Conservation (phyloP, 92 coral and sea anemone genomes). For the Phenganax marumi region DNA sequence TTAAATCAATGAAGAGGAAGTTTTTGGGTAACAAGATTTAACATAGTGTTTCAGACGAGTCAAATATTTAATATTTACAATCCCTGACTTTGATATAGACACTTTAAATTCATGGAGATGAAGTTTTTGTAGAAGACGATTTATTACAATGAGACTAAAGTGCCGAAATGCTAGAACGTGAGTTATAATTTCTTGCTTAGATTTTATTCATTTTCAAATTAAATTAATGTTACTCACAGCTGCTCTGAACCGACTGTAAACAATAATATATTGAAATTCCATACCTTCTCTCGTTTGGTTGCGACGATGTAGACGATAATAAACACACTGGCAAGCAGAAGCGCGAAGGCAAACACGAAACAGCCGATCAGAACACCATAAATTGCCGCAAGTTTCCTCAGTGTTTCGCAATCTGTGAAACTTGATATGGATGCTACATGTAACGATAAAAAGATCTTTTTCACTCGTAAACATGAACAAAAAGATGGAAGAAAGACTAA, state of each 20-base stretch:
- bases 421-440: not conserved
- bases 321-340: conserved; percentile 1
- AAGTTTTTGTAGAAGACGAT: too few relatives aligned
- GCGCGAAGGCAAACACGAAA: conserved; percentile 16
- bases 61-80: too few relatives aligned
- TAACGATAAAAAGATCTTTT: not conserved
- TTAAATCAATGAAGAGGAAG: too few relatives aligned
- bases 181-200: too few relatives aligned
- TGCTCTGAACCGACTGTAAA: not conserved
- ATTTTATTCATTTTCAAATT: too few relatives aligned
- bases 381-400: conserved; percentile 4
- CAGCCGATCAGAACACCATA: conserved; percentile 24
- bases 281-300: conserved; percentile 16
- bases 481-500: not conserved
- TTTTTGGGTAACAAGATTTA: too few relatives aligned
- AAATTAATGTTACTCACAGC: too few relatives aligned
- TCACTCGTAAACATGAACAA: not conserved
- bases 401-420: conserved; percentile 23
- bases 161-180: too few relatives aligned
- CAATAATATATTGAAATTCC: not conserved
- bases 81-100: too few relatives aligned
- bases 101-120: too few relatives aligned
- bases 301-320: conserved; percentile 18
- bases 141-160: too few relatives aligned
- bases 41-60: too few relatives aligned